A percentile compares a stretch with the other conserved stretches of the same genome.
Conservation (phyloP, 2,888 invertebrate species). For the Stenodera caucasica region DNA sequence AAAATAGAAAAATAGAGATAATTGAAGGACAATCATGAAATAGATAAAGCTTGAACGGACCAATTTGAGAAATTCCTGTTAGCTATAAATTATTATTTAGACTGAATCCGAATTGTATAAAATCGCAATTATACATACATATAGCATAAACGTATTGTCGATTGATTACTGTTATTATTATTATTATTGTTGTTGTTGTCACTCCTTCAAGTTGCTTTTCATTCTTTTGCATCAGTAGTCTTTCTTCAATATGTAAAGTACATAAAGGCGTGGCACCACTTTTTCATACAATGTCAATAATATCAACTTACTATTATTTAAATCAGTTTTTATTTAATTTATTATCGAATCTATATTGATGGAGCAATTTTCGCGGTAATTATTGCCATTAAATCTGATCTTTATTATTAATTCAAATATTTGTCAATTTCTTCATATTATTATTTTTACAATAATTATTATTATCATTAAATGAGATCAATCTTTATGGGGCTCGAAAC, state of each 20-base stretch:
- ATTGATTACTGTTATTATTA: not conserved
- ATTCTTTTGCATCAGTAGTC: not conserved
- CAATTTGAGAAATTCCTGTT: not conserved
- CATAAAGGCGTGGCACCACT: not conserved
- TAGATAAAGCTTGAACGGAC: not conserved
- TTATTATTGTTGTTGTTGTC: not conserved
- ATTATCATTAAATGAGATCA: not conserved
- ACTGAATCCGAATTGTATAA: not conserved
- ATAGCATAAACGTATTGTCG: not conserved
- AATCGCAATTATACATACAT: not conserved
- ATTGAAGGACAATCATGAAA: not conserved
- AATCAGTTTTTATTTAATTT: not conserved
- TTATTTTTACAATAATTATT: not conserved
- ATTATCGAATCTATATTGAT: too few relatives aligned
- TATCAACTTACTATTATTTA: not conserved
- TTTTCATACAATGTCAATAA: not conserved
- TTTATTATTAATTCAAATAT: not conserved
- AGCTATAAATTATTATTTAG: too few relatives aligned
- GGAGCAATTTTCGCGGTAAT: too few relatives aligned
- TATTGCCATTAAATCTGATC: not conserved
- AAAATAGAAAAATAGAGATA: too few relatives aligned
- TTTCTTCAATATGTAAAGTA: not conserved
- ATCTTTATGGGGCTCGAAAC: too few relatives aligned
- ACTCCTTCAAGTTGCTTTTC: not conserved
- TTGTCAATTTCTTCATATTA: not conserved